Percentiles rank a stretch among this genome's conserved stretches.
These are phyloP conservation scores for Boloria euphrosyne DNA, from an alignment of 2,888 invertebrate genomes.

Conservation along the genomic window DNA sequence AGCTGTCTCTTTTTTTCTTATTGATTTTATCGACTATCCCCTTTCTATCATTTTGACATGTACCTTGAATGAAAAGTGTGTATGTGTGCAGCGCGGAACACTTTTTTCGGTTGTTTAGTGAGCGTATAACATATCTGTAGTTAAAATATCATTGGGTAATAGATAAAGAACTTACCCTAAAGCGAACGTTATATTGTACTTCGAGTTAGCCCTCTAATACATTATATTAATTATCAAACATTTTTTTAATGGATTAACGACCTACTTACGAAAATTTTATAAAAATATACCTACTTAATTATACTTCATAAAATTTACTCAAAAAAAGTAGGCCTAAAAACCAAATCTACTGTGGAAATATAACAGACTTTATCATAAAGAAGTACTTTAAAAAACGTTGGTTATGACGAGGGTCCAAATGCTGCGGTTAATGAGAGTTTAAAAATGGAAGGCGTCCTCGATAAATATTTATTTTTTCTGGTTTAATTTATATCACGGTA, in stretches of 20 bases:
- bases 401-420: conserved; percentile 25
- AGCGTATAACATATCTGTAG: too few relatives aligned
- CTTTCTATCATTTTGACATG: too few relatives aligned
- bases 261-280: neutral
- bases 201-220: too few relatives aligned
- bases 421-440: conserved; percentile 30
- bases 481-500: conserved; percentile 13
- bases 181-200: too few relatives aligned
- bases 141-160: too few relatives aligned
- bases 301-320: conserved; percentile 7
- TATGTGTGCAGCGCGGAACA: too few relatives aligned
- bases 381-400: conserved; percentile 24
- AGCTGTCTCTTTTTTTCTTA: too few relatives aligned
- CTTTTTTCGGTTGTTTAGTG: too few relatives aligned
- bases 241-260: neutral
- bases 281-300: neutral
- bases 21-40: too few relatives aligned
- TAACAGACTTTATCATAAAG: conserved; percentile 18
- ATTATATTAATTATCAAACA: too few relatives aligned
- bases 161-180: too few relatives aligned
- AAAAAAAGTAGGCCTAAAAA: conserved; percentile 16
- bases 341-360: conserved; percentile 19
- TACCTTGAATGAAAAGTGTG: too few relatives aligned
- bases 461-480: conserved; percentile 20
- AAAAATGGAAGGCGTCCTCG: conserved; percentile 20